Base-by-base conservation (phyloP, 2,113 vertebrate species). In the Centropus unirufus region DNA sequence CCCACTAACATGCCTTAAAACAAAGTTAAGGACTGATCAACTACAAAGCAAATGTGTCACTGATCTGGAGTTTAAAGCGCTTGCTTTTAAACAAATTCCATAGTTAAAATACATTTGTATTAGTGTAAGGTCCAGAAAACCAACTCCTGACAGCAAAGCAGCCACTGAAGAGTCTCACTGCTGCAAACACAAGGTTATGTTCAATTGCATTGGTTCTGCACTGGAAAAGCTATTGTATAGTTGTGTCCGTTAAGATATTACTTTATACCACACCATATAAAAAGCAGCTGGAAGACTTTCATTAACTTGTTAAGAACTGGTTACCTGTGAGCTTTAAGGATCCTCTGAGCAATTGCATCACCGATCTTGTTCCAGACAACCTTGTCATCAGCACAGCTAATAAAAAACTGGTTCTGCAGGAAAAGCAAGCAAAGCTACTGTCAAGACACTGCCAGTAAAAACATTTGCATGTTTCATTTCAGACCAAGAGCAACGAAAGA, bases 321-420 rank as follows among this genome's bases (percentile, higher is more conserved):
- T 98, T 97, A 99, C 99, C 98, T 99, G 98, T 99, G 96, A 9
- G 99, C 99, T 96, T 97, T 98, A 76, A 99, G 98, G 96, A 99
- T 99, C 89, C 99, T 98, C 77, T 98, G 97, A 21, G 98, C 98
- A 23, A 99, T 99, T 1, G 99, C 85, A 72, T 99, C 98, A 0
- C 99, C 99, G 1, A 99, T 98, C 97, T 98, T 99, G 97, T 99
- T 99, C 97, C 98, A 99, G 58, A 99, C 99, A 20, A 98, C 97
- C 94, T 97, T 98, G 97, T 98, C 98, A 95, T 99, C 99, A 6
- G 99, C 98, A 34, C 99, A 99, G 97, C 99, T 99, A 97, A 99
- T 99, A 93, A 99, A 99, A 96, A 99, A 99, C 97, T 99, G 99
- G 96, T 99, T 99, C 99, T 99, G 77, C 36, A 58, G 92, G 82